phyloP scores from a whole-genome alignment of 2,888 invertebrate species.

The Rapana venosa region DNA sequence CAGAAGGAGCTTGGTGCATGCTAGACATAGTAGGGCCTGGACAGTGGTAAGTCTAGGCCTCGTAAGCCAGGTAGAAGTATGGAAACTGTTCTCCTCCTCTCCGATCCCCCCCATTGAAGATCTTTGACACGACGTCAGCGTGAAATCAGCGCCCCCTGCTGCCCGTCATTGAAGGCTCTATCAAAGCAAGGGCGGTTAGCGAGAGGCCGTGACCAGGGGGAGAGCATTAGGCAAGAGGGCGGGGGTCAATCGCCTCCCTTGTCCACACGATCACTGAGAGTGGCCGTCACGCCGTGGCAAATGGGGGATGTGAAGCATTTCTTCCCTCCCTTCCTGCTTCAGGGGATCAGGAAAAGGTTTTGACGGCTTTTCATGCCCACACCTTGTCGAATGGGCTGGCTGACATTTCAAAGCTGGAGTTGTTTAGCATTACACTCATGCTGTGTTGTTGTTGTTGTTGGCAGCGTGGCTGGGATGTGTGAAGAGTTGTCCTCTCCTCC shows the following conservation, averaged over 20 bases:
- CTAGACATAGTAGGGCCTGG: not conserved
- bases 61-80: not conserved
- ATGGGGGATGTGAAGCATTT: not conserved
- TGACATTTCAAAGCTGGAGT: slow-evolving; percentile 3
- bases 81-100: not conserved
- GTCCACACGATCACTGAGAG: slow-evolving; percentile 19
- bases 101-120: not conserved
- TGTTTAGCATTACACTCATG: not conserved
- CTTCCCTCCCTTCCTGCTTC: not conserved
- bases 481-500: not conserved
- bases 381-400: not conserved
- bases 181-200: slow-evolving; percentile 9
- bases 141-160: slow-evolving; percentile 9
- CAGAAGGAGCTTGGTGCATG: not conserved
- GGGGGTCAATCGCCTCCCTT: slow-evolving; percentile 33
- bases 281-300: not conserved
- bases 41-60: not conserved
- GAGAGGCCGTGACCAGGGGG: not conserved
- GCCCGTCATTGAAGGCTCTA: not conserved
- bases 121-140: not conserved
- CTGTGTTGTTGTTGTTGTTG: not conserved
- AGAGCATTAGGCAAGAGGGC: slow-evolving; percentile 34
- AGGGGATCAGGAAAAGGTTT: not conserved
- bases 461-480: too few relatives aligned
- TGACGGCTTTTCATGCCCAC: not conserved